These are phyloP conservation scores for Orcinus orca DNA, from an alignment of 2,113 vertebrate genomes.

Conservation along the genomic window DNA sequence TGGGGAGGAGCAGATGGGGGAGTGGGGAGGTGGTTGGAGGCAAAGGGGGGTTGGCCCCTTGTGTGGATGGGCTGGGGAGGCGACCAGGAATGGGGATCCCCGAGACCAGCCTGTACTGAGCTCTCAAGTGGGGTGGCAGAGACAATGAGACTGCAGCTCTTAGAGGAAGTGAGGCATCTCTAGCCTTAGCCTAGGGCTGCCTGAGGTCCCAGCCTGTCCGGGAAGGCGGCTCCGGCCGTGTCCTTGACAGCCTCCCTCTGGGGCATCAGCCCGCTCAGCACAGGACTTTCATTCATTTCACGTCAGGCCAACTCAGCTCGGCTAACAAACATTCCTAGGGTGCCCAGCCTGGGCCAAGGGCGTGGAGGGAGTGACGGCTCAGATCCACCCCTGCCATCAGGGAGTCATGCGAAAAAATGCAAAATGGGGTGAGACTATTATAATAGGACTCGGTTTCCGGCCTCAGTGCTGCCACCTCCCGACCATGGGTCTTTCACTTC, in stretches of 20 bases:
- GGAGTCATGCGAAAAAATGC: neutral
- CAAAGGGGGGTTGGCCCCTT: rapidly evolving
- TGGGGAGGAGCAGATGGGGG: neutral
- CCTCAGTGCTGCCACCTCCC: neutral
- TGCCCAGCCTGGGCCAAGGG: neutral
- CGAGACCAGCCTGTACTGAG: neutral
- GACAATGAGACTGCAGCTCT: neutral
- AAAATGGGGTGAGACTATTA: neutral
- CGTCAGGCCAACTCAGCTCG: neutral
- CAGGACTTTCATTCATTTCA: neutral
- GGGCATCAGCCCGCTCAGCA: no score
- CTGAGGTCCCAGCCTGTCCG: neutral
- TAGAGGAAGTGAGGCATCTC: neutral
- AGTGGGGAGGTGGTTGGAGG: neutral
- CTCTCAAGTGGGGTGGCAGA: neutral
- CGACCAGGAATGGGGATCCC: neutral
- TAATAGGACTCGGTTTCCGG: neutral
- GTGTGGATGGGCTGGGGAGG: no score
- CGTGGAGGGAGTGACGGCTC: rapidly evolving
- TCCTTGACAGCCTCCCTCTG: no score
- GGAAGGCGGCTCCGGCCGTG: rapidly evolving
- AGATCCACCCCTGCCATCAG: neutral
- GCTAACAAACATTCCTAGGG: neutral
- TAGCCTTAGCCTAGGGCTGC: neutral
- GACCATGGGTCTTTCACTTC: neutral